Conservation (phyloP, 2,888 invertebrate genomes). For the Meiosimyza decipiens region DNA sequence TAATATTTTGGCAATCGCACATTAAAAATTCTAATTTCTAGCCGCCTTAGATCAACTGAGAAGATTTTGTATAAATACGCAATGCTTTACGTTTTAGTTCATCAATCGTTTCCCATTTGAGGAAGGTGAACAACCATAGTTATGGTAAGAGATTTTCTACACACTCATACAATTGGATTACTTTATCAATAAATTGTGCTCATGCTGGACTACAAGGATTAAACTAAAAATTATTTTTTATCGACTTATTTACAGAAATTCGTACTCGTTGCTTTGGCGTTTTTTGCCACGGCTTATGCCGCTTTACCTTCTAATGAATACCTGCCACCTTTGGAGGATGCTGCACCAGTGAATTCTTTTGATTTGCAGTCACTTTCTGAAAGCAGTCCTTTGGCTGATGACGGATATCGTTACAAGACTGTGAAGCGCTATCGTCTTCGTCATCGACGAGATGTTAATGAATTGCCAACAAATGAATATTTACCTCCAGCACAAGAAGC, state of each 20-base stretch:
- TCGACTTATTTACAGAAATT: slow-evolving; percentile 35
- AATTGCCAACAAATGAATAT: slow-evolving; percentile 46
- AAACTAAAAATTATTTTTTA: neutral
- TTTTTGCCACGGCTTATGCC: slow-evolving; percentile 41
- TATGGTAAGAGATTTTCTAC: slow-evolving; percentile 40
- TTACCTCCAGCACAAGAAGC: slow-evolving; percentile 43
- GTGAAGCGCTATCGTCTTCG: slow-evolving; percentile 45
- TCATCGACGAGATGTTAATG: slow-evolving; percentile 47
- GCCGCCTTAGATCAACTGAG: slow-evolving; percentile 26
- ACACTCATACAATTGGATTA: slow-evolving; percentile 5
- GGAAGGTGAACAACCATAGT: slow-evolving; percentile 38
- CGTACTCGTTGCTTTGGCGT: slow-evolving; percentile 38
- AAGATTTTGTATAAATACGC: slow-evolving; percentile 42
- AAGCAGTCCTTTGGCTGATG: slow-evolving; percentile 40
- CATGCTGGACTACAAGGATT: slow-evolving; percentile 7
- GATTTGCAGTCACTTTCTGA: slow-evolving; percentile 41
- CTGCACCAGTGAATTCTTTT: slow-evolving; percentile 29
- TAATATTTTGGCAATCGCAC: slow-evolving; percentile 32
- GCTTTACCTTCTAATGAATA: slow-evolving; percentile 42
- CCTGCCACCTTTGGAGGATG: slow-evolving; percentile 43
- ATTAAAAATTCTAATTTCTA: slow-evolving; percentile 35
- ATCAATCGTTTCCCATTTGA: slow-evolving; percentile 42
- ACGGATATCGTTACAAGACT: slow-evolving; percentile 49
- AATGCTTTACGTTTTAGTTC: slow-evolving; percentile 22
- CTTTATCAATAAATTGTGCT: neutral